Base-by-base conservation (phyloP, 2,888 invertebrate species). In the Napeogenes inachia region DNA sequence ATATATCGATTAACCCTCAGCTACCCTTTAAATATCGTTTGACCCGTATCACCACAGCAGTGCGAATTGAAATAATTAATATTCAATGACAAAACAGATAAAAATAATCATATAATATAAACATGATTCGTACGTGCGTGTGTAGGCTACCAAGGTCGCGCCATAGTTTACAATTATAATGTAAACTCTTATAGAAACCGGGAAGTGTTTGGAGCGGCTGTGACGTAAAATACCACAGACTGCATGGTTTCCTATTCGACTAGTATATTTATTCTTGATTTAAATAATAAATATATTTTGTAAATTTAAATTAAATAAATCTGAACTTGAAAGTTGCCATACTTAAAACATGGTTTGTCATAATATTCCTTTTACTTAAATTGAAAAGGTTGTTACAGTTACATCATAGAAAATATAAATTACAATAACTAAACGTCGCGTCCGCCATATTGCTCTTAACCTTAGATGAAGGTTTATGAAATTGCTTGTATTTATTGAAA, bases 181-280 rank as follows among this genome's bases (percentile, higher is more conserved):
- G 73, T 71, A 64, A 75, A 81, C 81, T 80, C 79, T 76, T 84
- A 81, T 78, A 83, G 85, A 78, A 75, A 84, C 74, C 77, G 84
- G 87, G 87, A 87, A 87, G 85, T 85, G 69, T 70, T 73, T 67
- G 59, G 62, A 61, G 60, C 59, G 71, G 63, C 63, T 64, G 59
- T 78, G 80, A 79, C 80, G 78, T 71, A 68, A 65, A 21, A 21
- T 21, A 21, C 21, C 21, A 13, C 45, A 59, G 57, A 21, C 21
- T 21, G 21, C 21, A 21, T 21, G 21, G 21, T 21, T 21, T 21
- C 62, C 67, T 63, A 69, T 63, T 55, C 56, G 71, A 65, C 60
- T 35, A 5, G 35, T 35, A 35, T 4, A 35, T 35, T 50, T 54
- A 53, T 58, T 50, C 50, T 1, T 21, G 0, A 21, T 21, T 21